These are phyloP conservation scores for Ciconia boyciana DNA, from an alignment of 2,113 vertebrate species.

Conservation along the genomic window DNA sequence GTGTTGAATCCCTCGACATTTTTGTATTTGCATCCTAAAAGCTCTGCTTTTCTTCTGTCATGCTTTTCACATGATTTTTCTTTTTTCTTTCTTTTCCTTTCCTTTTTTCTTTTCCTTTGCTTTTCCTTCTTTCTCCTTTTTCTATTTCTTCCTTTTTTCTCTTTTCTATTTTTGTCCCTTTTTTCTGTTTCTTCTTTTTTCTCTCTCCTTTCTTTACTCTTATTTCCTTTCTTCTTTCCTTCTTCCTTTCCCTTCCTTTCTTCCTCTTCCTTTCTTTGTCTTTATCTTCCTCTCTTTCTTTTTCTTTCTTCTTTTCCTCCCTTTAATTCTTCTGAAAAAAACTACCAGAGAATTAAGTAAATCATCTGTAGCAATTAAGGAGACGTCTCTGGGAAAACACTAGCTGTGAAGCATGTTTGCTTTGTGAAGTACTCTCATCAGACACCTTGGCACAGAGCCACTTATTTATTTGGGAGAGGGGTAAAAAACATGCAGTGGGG, in stretches of 20 bases:
- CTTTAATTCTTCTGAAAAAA: neutral
- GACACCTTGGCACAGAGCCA: neutral
- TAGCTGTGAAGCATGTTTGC: neutral
- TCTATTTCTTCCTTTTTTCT: fast-evolving
- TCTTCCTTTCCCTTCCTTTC: neutral
- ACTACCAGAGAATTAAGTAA: neutral
- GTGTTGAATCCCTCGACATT: neutral
- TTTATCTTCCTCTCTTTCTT: neutral
- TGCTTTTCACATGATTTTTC: neutral
- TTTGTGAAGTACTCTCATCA: neutral
- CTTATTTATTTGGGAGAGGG: neutral
- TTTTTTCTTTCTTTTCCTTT: neutral
- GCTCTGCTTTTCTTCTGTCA: neutral
- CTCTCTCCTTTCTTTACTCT: neutral
- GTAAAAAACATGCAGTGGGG: neutral
- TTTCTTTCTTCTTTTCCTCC: neutral
- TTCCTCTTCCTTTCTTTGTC: neutral
- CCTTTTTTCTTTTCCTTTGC: neutral
- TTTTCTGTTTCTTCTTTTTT: neutral
- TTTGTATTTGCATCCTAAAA: neutral
- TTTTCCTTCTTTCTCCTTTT: neutral
- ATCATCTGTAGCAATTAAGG: neutral
- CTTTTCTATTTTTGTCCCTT: neutral
- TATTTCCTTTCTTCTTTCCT: no score
- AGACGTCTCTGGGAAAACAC: neutral